These are phyloP conservation scores for Rhagophthalmus giganteus DNA, from an alignment of 2,888 invertebrate genomes.

Conservation along the genomic window DNA sequence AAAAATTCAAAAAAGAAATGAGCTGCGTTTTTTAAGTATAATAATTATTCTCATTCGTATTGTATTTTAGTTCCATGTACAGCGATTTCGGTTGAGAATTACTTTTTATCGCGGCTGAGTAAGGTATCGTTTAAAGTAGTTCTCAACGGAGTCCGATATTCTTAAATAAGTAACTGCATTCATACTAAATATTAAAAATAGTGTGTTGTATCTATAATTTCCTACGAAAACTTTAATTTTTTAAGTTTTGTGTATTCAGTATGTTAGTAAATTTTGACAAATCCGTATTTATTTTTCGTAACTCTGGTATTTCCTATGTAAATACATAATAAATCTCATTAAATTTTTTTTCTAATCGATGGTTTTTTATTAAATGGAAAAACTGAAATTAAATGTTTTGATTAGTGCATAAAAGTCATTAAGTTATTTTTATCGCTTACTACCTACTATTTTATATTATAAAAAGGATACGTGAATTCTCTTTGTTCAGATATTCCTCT, in stretches of 20 bases:
- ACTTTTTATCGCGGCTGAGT: constrained; percentile 11
- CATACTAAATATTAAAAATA: constrained; percentile 3
- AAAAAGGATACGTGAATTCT: no score
- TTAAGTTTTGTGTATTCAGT: constrained; percentile 23
- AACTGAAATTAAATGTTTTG: no score
- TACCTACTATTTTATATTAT: no score
- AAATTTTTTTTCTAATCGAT: constrained; percentile 47
- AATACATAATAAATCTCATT: constrained; percentile 53
- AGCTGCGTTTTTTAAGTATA: constrained; percentile 30
- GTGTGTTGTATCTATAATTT: background rate
- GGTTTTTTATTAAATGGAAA: background rate
- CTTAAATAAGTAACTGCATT: constrained; percentile 8
- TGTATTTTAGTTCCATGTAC: constrained; percentile 36
- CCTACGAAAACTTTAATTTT: constrained; percentile 5
- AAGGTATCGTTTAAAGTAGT: constrained; percentile 1
- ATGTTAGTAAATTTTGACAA: constrained; percentile 27
- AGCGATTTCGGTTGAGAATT: constrained; percentile 24
- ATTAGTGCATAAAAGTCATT: no score
- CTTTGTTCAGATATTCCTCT: no score
- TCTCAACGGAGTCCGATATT: constrained; percentile 11
- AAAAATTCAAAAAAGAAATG: constrained; percentile 49
- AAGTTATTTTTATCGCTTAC: no score
- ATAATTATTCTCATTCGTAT: constrained; percentile 34
- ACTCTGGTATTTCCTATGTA: constrained; percentile 42
- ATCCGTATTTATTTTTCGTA: constrained; percentile 42